Percentiles rank a stretch among this genome's conserved stretches.
phyloP scores from a whole-genome alignment of 2,888 invertebrate genomes.

The Zaprionus lineosus region DNA sequence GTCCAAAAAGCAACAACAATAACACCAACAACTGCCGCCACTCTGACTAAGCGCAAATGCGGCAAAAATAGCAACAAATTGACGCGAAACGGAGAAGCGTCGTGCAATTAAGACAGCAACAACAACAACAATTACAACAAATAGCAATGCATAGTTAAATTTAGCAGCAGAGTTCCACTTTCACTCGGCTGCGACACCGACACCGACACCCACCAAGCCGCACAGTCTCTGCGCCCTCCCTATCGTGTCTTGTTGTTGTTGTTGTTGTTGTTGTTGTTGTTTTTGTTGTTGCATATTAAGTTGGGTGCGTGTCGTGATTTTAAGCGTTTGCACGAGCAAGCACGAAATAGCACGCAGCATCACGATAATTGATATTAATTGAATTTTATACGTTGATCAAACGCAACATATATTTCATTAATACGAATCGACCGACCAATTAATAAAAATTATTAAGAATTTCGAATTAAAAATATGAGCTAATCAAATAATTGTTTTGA shows the following conservation, averaged over 20 bases:
- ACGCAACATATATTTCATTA: too few species aligned
- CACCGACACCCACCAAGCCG: constrained; percentile 45
- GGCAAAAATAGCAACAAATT: constrained; percentile 75
- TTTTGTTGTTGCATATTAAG: constrained; percentile 43
- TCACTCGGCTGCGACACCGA: constrained; percentile 63
- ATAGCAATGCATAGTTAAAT: constrained; percentile 67
- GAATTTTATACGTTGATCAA: neutral
- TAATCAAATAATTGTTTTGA: too few species aligned
- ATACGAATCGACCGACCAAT: too few species aligned
- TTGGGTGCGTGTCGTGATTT: constrained; percentile 40
- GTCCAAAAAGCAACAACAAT: constrained; percentile 41
- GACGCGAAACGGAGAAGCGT: constrained; percentile 54
- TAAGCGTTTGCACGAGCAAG: constrained; percentile 40
- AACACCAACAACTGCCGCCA: constrained; percentile 55
- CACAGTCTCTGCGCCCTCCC: constrained; percentile 20
- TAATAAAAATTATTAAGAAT: too few species aligned
- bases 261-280: constrained; percentile 10
- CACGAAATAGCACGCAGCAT: constrained; percentile 34
- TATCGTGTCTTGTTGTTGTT: constrained; percentile 4
- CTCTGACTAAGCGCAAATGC: constrained; percentile 70
- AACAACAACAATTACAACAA: constrained; percentile 44
- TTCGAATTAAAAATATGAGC: too few species aligned
- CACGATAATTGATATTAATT: constrained; percentile 21
- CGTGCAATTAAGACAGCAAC: constrained; percentile 72
- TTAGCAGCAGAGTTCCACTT: constrained; percentile 80